Base-by-base conservation (phyloP, 2,797 vertebrate genomes). In the Xyrichtys novacula region DNA sequence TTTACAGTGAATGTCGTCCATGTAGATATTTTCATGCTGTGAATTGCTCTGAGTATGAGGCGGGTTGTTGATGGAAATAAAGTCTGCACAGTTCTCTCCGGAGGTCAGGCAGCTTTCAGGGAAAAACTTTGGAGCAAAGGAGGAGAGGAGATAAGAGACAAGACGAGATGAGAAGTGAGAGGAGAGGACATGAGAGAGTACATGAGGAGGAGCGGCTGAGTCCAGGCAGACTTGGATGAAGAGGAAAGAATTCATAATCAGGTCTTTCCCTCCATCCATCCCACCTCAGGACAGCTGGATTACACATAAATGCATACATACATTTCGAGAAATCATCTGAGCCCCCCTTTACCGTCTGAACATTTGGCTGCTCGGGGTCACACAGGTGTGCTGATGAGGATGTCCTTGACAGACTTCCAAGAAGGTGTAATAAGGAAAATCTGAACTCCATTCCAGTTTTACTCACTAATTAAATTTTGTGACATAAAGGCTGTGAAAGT, bases 41-140 rank as follows among this genome's bases (percentile, higher is more conserved):
- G 31, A 32, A 9, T 34, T 5, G 14, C 32, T 12, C 32, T 4
- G 14, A 11, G 32, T 3, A 12, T 9, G 66, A 63, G 81, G 60
- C 74, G 42, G 68, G 63, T 65, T 76, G 26, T 87, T 90, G 90
- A 90, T 91, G 85, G 80, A 88, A 89, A 91, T 88, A 91, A 85
- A 85, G 86, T 89, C 87, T 91, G 80, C 76, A 34, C 32, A 78
- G 83, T 83, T 60, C 61, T 54, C 81, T 80, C 81, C 78, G 54
- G 88, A 80, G 80, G 85, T 44, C 48, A 62, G 60, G 60, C 72
- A 62, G 79, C 72, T 86, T 87, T 76, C 63, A 52, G 65, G 71
- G 76, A 14, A 62, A 71, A 78, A 65, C 57, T 79, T 81, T 83
- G 80, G 57, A 74, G 14, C 71, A 70, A 57, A 47, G 19, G 19